phyloP scores from a whole-genome alignment of 2,113 vertebrate genomes.

The Sardina pilchardus region DNA sequence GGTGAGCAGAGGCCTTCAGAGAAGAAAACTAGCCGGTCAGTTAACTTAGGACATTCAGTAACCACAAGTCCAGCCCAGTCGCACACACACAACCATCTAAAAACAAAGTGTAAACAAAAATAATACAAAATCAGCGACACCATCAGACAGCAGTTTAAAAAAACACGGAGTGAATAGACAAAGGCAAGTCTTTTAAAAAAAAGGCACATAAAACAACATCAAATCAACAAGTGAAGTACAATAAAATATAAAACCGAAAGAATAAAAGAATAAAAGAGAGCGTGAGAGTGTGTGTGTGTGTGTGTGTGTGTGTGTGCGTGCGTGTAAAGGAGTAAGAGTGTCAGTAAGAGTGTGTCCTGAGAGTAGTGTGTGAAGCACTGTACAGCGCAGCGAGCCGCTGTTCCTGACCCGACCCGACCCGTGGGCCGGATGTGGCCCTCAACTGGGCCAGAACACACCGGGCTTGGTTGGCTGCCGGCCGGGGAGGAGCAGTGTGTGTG shows the following conservation, averaged over 20 bases:
- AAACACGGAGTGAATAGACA: not conserved
- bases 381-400: not conserved
- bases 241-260: not conserved
- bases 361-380: not conserved
- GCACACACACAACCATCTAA: not conserved
- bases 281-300: conserved; percentile 1
- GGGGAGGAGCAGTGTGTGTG: not conserved
- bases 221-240: not conserved
- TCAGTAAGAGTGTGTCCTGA: not conserved
- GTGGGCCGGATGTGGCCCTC: not conserved
- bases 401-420: too few relatives aligned
- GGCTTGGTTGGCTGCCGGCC: not conserved
- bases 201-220: not conserved
- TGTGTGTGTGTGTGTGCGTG: not conserved
- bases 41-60: too few relatives aligned
- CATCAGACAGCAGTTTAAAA: not conserved
- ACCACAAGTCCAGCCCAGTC: too few relatives aligned
- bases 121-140: not conserved
- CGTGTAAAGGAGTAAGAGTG: not conserved
- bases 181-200: not conserved
- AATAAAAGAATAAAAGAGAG: not conserved
- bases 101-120: not conserved
- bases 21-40: too few relatives aligned
- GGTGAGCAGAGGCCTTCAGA: too few relatives aligned
- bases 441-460: not conserved